These are phyloP conservation scores for Heliothis virescens DNA, from an alignment of 1,140 invertebrate species.

Conservation along the genomic window DNA sequence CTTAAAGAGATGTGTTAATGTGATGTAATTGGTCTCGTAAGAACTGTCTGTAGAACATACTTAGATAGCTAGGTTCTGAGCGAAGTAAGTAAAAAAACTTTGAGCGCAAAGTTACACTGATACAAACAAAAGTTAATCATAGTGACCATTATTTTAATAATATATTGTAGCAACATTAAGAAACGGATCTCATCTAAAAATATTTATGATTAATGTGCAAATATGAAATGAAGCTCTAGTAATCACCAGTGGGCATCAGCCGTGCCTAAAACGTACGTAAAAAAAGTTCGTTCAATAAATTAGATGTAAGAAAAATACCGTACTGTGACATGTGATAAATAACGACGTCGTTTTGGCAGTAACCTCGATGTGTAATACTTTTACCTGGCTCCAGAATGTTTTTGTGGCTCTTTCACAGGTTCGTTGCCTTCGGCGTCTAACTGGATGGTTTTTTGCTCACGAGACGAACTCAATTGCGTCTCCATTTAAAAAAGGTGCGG, in stretches of 20 bases:
- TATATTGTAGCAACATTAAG: too few relatives aligned
- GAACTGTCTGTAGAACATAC: too few relatives aligned
- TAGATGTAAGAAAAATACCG: constrained; percentile 10
- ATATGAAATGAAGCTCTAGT: too few relatives aligned
- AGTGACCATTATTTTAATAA: too few relatives aligned
- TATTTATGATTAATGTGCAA: too few relatives aligned
- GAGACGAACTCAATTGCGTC: constrained; percentile 57
- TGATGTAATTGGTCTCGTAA: background rate
- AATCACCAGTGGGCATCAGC: too few relatives aligned
- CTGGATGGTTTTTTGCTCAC: constrained; percentile 78
- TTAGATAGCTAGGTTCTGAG: too few relatives aligned
- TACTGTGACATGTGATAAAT: constrained; percentile 29
- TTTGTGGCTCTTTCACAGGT: constrained; percentile 73
- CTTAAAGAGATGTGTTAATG: constrained; percentile 3
- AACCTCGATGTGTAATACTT: constrained; percentile 55
- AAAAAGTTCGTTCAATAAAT: background rate
- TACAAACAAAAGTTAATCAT: too few relatives aligned
- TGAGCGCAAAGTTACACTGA: too few relatives aligned
- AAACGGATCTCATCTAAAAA: too few relatives aligned
- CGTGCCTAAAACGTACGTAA: too few relatives aligned
- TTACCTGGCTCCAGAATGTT: constrained; percentile 67
- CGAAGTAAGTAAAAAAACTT: too few relatives aligned
- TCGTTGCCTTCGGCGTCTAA: constrained; percentile 80
- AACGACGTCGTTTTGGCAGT: constrained; percentile 45
- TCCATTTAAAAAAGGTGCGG: constrained; percentile 67